A percentile compares a stretch with the other conserved stretches of the same genome.
Evolutionary conservation across 2,797 vertebrate species (phyloP).

Genomic region (Poeciliopsis gracilis): DNA sequence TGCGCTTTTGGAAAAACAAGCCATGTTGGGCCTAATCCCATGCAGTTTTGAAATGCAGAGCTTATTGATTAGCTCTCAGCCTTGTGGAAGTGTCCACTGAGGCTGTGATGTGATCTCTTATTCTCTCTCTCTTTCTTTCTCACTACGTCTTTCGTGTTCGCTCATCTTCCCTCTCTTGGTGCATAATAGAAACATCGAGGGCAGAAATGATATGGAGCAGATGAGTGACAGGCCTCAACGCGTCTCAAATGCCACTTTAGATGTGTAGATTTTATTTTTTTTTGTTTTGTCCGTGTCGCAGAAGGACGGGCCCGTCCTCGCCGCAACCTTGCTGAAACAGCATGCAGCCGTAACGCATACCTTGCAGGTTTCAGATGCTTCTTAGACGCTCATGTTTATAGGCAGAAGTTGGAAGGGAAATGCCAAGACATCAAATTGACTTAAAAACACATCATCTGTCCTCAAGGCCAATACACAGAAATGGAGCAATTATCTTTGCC

Average conservation of each 20-base stretch:
- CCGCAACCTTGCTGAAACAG: neutral
- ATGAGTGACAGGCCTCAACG: constrained; percentile 48
- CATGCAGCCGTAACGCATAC: neutral
- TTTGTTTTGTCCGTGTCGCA: neutral
- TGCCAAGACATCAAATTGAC: constrained; percentile 22
- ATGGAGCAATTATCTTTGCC: constrained; percentile 36
- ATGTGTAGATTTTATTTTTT: constrained; percentile 10
- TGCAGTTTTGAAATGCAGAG: constrained; percentile 54
- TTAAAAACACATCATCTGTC: constrained; percentile 33
- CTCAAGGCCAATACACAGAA: constrained; percentile 8
- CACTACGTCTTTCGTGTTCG: constrained; percentile 20
- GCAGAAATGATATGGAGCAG: constrained; percentile 22
- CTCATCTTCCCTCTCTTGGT: constrained; percentile 36
- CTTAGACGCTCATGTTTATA: constrained; percentile 19
- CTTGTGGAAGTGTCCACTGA: constrained; percentile 61
- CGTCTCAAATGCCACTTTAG: constrained; percentile 22
- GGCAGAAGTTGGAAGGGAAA: neutral
- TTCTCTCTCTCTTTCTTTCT: constrained; percentile 11
- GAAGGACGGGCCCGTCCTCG: neutral
- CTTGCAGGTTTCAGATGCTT: neutral
- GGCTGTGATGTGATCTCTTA: constrained; percentile 35
- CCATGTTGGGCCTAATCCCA: constrained; percentile 35
- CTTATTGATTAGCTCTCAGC: constrained; percentile 64
- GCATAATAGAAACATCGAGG: constrained; percentile 56
- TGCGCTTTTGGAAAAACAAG: constrained; percentile 19